Evolutionary conservation across 2,797 vertebrate genomes (phyloP).

Genomic region (Selene dorsalis): DNA sequence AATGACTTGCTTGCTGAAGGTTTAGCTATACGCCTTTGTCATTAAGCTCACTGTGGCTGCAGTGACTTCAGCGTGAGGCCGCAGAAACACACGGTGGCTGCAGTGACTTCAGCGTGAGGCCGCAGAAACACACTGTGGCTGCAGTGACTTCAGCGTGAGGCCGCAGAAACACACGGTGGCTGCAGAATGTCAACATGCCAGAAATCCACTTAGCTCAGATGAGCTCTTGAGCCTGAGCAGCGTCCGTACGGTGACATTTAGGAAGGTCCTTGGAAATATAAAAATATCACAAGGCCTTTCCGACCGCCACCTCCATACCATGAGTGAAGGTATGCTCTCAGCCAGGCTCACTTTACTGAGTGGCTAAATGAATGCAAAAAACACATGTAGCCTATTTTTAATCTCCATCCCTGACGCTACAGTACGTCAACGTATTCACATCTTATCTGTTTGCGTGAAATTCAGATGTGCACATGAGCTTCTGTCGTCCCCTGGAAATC

Average conservation of each 20-base stretch:
- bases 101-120: too few species aligned
- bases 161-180: neutral
- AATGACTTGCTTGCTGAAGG: neutral
- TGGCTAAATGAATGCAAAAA: neutral
- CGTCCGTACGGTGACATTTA: constrained; percentile 24
- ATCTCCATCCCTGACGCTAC: neutral
- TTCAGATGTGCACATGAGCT: neutral
- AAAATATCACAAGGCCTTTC: constrained; percentile 11
- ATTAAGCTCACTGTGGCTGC: neutral
- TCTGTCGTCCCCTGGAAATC: neutral
- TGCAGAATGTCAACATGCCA: constrained; percentile 41
- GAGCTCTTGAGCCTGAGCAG: constrained; percentile 13
- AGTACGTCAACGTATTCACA: neutral
- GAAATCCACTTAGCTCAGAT: constrained; percentile 43
- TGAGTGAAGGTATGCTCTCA: neutral
- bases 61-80: too few species aligned
- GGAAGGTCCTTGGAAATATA: constrained; percentile 9
- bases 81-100: too few species aligned
- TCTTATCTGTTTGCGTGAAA: neutral
- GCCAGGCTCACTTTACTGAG: neutral
- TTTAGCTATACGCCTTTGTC: neutral
- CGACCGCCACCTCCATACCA: neutral
- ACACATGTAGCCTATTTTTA: neutral
- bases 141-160: neutral
- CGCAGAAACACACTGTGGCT: too few species aligned